Percentiles rank a stretch among this genome's conserved stretches.
These are phyloP conservation scores for Pissodes strobi DNA, from an alignment of 1,140 invertebrate species.

Conservation along the genomic window DNA sequence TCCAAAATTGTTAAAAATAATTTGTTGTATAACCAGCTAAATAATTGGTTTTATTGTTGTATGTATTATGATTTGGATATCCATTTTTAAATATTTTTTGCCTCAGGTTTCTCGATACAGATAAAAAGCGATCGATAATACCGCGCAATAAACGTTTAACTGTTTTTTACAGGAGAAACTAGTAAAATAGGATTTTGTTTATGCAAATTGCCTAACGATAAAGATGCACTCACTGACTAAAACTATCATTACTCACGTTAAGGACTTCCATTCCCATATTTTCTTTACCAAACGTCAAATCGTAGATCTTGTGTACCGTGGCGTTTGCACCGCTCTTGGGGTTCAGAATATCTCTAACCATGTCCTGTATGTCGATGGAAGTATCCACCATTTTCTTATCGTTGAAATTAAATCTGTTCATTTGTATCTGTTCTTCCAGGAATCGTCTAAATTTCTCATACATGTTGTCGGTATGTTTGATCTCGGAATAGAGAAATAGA, in stretches of 20 bases:
- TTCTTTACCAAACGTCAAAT: conserved; percentile 60
- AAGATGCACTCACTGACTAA: too few relatives aligned
- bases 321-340: conserved; percentile 56
- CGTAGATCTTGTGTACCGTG: conserved; percentile 59
- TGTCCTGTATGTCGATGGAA: conserved; percentile 5
- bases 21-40: too few relatives aligned
- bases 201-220: too few relatives aligned
- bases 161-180: too few relatives aligned
- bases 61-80: too few relatives aligned
- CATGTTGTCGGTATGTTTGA: conserved; percentile 15
- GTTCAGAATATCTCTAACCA: conserved; percentile 22
- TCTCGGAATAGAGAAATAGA: conserved; percentile 20
- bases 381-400: neutral
- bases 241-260: conserved; percentile 61
- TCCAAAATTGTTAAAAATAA: too few relatives aligned
- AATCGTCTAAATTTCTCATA: conserved; percentile 22
- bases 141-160: too few relatives aligned
- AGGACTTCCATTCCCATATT: conserved; percentile 64
- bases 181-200: too few relatives aligned
- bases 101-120: too few relatives aligned
- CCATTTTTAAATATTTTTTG: too few relatives aligned
- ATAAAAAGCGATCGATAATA: too few relatives aligned
- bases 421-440: neutral
- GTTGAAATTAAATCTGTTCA: neutral
- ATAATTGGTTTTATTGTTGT: too few relatives aligned